Base-by-base conservation (phyloP, 2,113 vertebrate species). In the Dascyllus trimaculatus region DNA sequence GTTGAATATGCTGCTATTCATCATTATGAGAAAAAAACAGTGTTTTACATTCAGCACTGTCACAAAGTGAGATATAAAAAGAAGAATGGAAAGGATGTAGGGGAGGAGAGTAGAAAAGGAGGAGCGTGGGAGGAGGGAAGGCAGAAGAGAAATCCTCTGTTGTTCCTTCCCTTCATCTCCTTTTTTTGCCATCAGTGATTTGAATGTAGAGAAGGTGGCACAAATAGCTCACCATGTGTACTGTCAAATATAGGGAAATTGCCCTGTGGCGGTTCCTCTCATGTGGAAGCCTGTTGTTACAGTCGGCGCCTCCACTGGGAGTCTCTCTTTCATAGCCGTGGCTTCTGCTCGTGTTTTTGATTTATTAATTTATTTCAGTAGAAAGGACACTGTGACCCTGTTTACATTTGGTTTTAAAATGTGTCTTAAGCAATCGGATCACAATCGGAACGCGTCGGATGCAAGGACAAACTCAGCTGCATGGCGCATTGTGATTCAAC, bases 241-340 rank as follows among this genome's bases (percentile, higher is more conserved):
- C 78, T 67, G 48, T 77, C 73, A 73, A 40, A 78, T 63, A 29
- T 22, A 43, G 52, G 78, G 67, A 73, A 60, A 67, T 59, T 60
- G 59, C 75, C 84, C 84, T 68, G 17, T 14, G 73, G 80, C 68
- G 2, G 24, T 69, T 73, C 63, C 48, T 65, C 40, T 43, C 40
- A 43, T 43, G 40, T 43, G 40, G 40, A 43, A 43, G 40, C 40
- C 40, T 43, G 40, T 15, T 43, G 69, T 45, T 73, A 21, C 58
- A 58, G 70, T 9, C 82, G 52, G 54, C 1, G 45, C 3, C 15
- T 79, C 80, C 71, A 17, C 62, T 19, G 84, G 73, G 84, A 70
- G 38, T 19, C 51, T 71, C 56, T 52, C 43, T 35, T 35, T 35
- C 32, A 35, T 8, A 35, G 8, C 32, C 32, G 7, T 43, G 40